Percentiles rank a stretch among this genome's conserved stretches.
Conservation (phyloP, 2,888 invertebrate genomes). For the Lasius platythorax region DNA sequence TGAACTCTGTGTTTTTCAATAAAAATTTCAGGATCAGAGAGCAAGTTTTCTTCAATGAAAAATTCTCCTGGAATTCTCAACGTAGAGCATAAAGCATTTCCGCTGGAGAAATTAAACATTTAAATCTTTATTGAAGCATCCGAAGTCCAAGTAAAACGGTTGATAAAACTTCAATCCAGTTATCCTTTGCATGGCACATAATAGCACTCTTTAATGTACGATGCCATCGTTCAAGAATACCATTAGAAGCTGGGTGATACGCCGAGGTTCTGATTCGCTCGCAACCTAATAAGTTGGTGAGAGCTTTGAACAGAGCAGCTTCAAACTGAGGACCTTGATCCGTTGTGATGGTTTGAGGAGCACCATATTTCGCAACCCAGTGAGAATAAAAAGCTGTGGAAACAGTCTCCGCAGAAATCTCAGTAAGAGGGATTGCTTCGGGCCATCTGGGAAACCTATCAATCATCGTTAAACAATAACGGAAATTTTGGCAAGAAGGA, state of each 20-base stretch:
- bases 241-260: not conserved
- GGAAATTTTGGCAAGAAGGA: not conserved
- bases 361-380: not conserved
- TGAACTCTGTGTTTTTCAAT: not conserved
- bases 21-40: not conserved
- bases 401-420: not conserved
- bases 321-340: not conserved
- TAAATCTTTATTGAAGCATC: no score
- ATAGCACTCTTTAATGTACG: not conserved
- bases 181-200: not conserved
- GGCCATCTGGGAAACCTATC: not conserved
- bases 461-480: not conserved
- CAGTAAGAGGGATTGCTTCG: not conserved
- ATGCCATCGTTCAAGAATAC: not conserved
- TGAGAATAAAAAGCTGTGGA: not conserved
- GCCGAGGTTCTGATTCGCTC: not conserved
- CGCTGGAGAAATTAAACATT: not conserved
- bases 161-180: not conserved
- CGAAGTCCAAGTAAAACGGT: no score
- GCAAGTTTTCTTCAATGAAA: not conserved
- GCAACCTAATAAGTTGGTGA: not conserved
- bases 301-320: not conserved
- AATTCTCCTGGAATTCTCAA: not conserved
- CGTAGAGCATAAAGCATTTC: not conserved
- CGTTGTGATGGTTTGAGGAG: not conserved